Percentiles rank a stretch among this genome's conserved stretches.
Evolutionary conservation across 2,888 invertebrate genomes (phyloP).

Genomic region (Pristionchus exspectatus): DNA sequence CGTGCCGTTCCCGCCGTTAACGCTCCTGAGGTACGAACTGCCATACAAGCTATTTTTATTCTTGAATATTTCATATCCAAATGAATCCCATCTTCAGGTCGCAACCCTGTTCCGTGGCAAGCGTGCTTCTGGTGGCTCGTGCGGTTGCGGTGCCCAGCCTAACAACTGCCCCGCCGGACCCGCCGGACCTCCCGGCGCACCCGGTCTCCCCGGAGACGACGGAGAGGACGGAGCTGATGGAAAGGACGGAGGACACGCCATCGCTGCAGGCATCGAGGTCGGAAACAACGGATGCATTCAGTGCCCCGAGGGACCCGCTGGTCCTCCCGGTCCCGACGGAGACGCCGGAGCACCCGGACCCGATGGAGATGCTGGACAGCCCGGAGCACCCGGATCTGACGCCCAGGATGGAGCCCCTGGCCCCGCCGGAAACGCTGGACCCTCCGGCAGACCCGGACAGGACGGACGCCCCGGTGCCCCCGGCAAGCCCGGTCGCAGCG

Average conservation of each 20-base stretch:
- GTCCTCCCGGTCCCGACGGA: constrained; percentile 51
- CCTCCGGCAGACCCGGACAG: constrained; percentile 59
- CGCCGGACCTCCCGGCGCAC: constrained; percentile 53
- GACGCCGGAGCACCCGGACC: constrained; percentile 37
- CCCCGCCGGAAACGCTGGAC: constrained; percentile 52
- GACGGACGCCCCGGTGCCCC: constrained; percentile 61
- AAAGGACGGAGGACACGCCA: constrained; percentile 48
- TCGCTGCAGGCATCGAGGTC: not conserved
- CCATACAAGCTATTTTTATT: not conserved
- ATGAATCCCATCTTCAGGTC: not conserved
- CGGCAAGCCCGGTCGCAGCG: constrained; percentile 40
- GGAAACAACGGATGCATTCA: constrained; percentile 54
- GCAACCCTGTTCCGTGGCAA: constrained; percentile 34
- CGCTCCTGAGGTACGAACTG: not conserved
- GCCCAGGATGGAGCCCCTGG: constrained; percentile 51
- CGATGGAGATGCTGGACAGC: constrained; percentile 27
- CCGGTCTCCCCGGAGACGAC: constrained; percentile 53
- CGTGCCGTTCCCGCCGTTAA: constrained; percentile 5
- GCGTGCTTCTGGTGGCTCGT: constrained; percentile 36
- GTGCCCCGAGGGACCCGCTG: constrained; percentile 49
- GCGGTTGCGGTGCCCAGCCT: constrained; percentile 54
- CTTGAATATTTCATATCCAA: not conserved
- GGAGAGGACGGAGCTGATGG: constrained; percentile 44
- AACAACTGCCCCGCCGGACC: constrained; percentile 55
- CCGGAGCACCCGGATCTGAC: constrained; percentile 37